Evolutionary conservation across 2,888 invertebrate species (phyloP).

Genomic region (Serrognathus titanus): DNA sequence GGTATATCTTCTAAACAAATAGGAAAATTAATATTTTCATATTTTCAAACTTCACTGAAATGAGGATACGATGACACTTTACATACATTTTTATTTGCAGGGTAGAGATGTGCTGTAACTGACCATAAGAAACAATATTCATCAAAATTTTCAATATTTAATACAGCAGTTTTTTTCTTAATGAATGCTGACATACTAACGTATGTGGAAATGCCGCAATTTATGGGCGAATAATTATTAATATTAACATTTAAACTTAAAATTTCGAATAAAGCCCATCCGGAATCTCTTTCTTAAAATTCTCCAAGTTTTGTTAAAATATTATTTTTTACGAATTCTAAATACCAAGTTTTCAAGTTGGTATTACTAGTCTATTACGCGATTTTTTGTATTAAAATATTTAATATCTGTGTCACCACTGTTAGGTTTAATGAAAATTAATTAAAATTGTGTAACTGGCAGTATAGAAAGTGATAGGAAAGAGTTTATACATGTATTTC

Average conservation of each 20-base stretch:
- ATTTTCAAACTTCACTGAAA: too few relatives aligned
- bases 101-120: too few relatives aligned
- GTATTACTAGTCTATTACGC: conserved; percentile 21
- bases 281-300: conserved; percentile 27
- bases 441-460: too few relatives aligned
- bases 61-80: too few relatives aligned
- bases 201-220: conserved; percentile 20
- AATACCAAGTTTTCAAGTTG: conserved; percentile 14
- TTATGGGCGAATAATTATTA: conserved; percentile 15
- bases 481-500: too few relatives aligned
- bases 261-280: conserved; percentile 25
- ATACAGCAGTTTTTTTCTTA: conserved; percentile 22
- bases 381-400: conserved; percentile 25
- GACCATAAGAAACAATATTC: too few relatives aligned
- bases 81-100: too few relatives aligned
- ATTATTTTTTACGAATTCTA: conserved; percentile 8
- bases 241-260: conserved; percentile 16
- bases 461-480: too few relatives aligned
- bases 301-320: conserved; percentile 24
- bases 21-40: too few relatives aligned
- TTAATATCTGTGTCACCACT: conserved; percentile 22
- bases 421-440: conserved; percentile 19
- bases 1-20: too few relatives aligned
- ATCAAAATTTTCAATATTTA: conserved; percentile 30
- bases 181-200: conserved; percentile 18